These are phyloP conservation scores for Lynx canadensis DNA, from an alignment of 2,113 vertebrate genomes.

Conservation along the genomic window DNA sequence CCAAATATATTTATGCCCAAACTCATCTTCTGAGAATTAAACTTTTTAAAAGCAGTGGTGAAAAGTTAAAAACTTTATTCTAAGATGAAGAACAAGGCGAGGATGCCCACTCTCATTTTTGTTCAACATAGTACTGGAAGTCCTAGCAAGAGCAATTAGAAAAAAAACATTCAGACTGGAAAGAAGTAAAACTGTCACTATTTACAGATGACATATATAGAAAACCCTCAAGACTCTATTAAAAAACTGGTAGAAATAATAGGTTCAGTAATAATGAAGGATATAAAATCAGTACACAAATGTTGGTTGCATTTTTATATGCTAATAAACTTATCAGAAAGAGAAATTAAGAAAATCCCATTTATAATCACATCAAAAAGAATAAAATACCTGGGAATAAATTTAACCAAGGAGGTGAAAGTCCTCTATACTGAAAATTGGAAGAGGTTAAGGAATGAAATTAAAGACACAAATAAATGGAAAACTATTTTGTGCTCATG, in stretches of 20 bases:
- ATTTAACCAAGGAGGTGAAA: neutral
- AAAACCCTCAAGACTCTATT: neutral
- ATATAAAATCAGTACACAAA: neutral
- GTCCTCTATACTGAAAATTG: neutral
- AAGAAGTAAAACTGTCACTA: neutral
- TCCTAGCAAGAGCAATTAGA: neutral
- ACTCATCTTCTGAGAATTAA: neutral
- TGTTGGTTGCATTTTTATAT: neutral
- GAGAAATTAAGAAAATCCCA: neutral
- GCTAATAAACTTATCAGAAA: neutral
- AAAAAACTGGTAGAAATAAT: neutral
- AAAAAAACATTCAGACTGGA: neutral
- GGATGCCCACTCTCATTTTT: neutral
- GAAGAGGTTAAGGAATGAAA: neutral
- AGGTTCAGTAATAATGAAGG: neutral
- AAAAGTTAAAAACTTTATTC: neutral
- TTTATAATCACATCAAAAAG: neutral
- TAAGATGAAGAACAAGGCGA: neutral
- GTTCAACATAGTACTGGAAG: neutral
- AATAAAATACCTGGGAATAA: neutral
- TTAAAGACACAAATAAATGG: neutral
- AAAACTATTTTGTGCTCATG: neutral
- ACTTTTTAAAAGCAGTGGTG: neutral
- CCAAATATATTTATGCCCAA: neutral
- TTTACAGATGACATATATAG: neutral